These are phyloP conservation scores for Chiridota heheva DNA, from an alignment of 35 echinoderm and acorn worm species.

Conservation along the genomic window DNA sequence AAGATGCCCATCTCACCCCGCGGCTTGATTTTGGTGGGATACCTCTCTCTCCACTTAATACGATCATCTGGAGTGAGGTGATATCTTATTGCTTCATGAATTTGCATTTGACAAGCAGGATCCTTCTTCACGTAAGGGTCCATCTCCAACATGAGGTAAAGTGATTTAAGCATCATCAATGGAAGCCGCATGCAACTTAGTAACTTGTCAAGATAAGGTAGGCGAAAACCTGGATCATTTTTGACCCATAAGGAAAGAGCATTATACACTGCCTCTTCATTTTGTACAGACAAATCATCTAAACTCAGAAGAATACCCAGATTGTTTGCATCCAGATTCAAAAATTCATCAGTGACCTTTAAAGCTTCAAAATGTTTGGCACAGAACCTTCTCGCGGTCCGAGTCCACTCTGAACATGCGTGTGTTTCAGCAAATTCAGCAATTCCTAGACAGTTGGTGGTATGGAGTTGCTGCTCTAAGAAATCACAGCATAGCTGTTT, in stretches of 20 bases:
- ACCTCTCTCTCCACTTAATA: constrained; percentile 31
- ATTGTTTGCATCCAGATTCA: constrained; percentile 52
- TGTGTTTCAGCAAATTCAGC: constrained; percentile 90
- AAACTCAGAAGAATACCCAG: constrained; percentile 58
- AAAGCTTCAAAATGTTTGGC: constrained; percentile 83
- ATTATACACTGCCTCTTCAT: constrained; percentile 79
- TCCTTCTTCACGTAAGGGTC: constrained; percentile 67
- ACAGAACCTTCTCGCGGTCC: constrained; percentile 52
- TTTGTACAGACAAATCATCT: constrained; percentile 71
- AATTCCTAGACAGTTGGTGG: constrained; percentile 89
- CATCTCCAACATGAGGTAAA: constrained; percentile 63
- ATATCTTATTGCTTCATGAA: constrained; percentile 65
- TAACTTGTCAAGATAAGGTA: constrained; percentile 57
- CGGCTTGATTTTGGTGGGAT: constrained; percentile 22
- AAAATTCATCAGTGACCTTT: constrained; percentile 78
- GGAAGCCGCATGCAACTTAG: constrained; percentile 81
- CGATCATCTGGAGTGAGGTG: constrained; percentile 85
- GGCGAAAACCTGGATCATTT: constrained; percentile 57
- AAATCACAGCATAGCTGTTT: constrained; percentile 97
- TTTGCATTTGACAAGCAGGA: constrained; percentile 62
- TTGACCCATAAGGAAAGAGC: constrained; percentile 73
- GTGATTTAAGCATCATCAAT: constrained; percentile 60
- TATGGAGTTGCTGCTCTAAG: constrained; percentile 80
- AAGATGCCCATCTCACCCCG: constrained; percentile 57
- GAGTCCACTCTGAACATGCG: constrained; percentile 71